Conservation (phyloP, 2,113 vertebrate genomes). For the Speoplatyrhinus poulsoni region DNA sequence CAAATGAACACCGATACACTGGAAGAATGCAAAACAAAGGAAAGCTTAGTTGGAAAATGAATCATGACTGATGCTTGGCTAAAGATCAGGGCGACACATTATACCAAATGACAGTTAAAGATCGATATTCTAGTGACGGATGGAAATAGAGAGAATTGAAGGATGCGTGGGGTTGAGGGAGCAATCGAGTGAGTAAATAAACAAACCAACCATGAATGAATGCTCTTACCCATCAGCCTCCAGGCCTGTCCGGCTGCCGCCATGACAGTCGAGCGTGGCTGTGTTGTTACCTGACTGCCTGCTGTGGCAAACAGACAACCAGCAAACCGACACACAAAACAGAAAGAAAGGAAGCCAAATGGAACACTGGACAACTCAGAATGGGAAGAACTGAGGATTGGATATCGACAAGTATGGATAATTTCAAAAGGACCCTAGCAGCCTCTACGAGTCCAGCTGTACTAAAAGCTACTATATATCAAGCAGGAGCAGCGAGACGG, state of each 20-base stretch:
- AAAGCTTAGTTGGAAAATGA: neutral
- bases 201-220: slow-evolving; percentile 21
- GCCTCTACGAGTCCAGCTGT: neutral
- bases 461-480: neutral
- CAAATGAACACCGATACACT: neutral
- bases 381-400: slow-evolving; percentile 27
- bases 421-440: neutral
- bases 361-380: slow-evolving; percentile 41
- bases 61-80: neutral
- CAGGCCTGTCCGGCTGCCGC: slow-evolving; percentile 85
- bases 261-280: slow-evolving; percentile 88
- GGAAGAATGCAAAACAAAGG: neutral
- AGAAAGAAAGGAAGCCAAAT: slow-evolving; percentile 61
- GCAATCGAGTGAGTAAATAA: slow-evolving; percentile 14
- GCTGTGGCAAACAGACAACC: slow-evolving; percentile 74
- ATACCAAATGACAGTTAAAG: neutral
- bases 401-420: slow-evolving; percentile 12
- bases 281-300: slow-evolving; percentile 91
- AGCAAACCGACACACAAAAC: slow-evolving; percentile 31
- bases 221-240: slow-evolving; percentile 89
- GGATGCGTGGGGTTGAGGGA: neutral
- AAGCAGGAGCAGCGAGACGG: slow-evolving; percentile 24
- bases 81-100: neutral
- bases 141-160: neutral
- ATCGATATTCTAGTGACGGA: neutral